Evolutionary conservation across 2,113 vertebrate genomes (phyloP).

Genomic region (Charina bottae): DNA sequence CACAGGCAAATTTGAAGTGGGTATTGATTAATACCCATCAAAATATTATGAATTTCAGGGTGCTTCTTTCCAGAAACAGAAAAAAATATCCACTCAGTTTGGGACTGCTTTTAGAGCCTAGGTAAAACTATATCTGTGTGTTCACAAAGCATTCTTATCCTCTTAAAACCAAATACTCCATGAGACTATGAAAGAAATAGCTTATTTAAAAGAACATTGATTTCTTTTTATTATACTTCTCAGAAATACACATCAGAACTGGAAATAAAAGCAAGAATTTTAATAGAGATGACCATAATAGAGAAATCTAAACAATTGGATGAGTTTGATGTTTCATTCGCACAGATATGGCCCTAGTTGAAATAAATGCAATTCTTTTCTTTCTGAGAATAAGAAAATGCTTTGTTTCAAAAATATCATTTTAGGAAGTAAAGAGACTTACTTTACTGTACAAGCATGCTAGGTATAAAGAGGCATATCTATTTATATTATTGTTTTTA

Average conservation of each 20-base stretch:
- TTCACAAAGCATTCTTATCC: neutral
- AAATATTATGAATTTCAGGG: slow-evolving; percentile 46
- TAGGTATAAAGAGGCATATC: neutral
- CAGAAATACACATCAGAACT: neutral
- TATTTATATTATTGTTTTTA: neutral
- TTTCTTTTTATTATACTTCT: neutral
- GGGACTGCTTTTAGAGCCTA: neutral
- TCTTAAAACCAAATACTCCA: neutral
- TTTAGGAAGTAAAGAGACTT: neutral
- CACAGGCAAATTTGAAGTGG: slow-evolving; percentile 29
- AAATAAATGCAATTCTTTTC: neutral
- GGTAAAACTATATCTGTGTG: neutral
- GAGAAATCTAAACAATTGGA: neutral
- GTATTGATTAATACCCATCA: slow-evolving; percentile 38
- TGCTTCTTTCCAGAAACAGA: slow-evolving; percentile 13
- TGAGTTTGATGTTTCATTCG: neutral
- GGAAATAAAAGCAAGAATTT: neutral
- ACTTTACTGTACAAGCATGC: neutral
- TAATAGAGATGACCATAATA: neutral
- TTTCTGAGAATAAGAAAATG: neutral
- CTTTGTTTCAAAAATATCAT: neutral
- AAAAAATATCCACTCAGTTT: slow-evolving; percentile 20
- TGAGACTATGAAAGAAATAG: neutral
- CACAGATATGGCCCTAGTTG: neutral
- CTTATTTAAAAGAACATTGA: neutral